Conservation (phyloP, 1,140 invertebrate species). For the Zaprionus taronus region DNA sequence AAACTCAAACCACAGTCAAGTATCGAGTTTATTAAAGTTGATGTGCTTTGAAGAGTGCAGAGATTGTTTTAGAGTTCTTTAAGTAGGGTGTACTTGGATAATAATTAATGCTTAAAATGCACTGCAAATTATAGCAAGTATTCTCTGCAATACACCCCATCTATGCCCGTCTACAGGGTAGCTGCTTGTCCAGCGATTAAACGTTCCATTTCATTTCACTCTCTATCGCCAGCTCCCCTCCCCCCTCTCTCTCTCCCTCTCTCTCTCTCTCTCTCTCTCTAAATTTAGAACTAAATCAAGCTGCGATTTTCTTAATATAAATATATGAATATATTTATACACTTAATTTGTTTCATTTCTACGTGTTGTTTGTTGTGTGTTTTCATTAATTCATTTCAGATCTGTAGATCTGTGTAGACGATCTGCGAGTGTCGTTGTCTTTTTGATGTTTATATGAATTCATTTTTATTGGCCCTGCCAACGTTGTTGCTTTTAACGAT, state of each 20-base stretch:
- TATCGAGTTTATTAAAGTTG: neutral
- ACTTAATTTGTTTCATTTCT: constrained; percentile 5
- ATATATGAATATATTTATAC: constrained; percentile 45
- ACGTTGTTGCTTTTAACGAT: constrained; percentile 22
- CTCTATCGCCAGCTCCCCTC: neutral
- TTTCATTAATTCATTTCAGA: constrained; percentile 54
- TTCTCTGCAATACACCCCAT: neutral
- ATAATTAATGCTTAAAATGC: neutral
- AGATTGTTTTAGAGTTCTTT: neutral
- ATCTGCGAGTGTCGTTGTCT: constrained; percentile 39
- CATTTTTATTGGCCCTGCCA: constrained; percentile 46
- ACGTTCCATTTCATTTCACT: constrained; percentile 1
- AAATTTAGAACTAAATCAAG: constrained; percentile 56
- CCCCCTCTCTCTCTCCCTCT: neutral
- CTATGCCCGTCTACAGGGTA: constrained; percentile 6
- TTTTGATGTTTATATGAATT: constrained; percentile 68
- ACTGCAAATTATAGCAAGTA: neutral
- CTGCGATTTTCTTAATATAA: constrained; percentile 55
- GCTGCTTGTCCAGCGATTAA: constrained; percentile 4
- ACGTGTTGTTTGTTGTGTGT: constrained; percentile 23
- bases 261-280: constrained; percentile 16
- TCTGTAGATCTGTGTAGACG: constrained; percentile 35
- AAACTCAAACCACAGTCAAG: neutral
- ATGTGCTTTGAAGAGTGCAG: neutral
- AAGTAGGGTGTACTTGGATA: neutral